A percentile compares a stretch with the other conserved stretches of the same genome.
These are phyloP conservation scores for Sarcophaga subvicina DNA, from an alignment of 2,888 invertebrate species.

Conservation along the genomic window DNA sequence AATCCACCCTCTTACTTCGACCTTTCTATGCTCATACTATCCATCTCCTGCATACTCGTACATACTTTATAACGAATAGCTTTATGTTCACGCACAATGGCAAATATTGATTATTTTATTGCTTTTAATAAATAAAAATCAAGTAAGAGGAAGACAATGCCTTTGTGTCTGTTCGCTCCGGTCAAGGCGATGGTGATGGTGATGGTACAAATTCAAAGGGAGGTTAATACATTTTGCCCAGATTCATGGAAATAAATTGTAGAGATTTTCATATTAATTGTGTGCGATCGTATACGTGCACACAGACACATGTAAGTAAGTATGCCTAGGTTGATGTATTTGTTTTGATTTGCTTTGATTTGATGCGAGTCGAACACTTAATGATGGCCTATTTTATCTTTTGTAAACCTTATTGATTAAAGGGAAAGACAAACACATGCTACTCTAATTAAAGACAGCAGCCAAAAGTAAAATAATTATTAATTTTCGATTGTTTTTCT, in stretches of 20 bases:
- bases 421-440: constrained; percentile 4
- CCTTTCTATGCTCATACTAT: background rate
- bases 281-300: background rate
- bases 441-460: constrained; percentile 23
- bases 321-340: background rate
- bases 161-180: background rate
- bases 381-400: constrained; percentile 43
- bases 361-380: constrained; percentile 16
- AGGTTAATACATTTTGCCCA: constrained; percentile 11
- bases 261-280: constrained; percentile 21
- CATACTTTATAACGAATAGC: background rate
- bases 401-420: constrained; percentile 14
- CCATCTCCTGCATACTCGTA: background rate
- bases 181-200: background rate
- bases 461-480: background rate
- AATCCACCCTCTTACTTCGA: background rate
- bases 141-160: background rate
- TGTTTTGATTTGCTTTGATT: constrained; percentile 29
- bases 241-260: constrained; percentile 48
- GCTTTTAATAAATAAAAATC: constrained; percentile 53
- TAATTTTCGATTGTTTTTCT: background rate
- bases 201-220: background rate
- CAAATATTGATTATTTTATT: constrained; percentile 53
- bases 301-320: too few species aligned
- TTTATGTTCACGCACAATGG: background rate